Percentiles rank a stretch among this genome's conserved stretches.
Conservation (phyloP, 2,888 invertebrate genomes). For the Dichetophora obliterata region DNA sequence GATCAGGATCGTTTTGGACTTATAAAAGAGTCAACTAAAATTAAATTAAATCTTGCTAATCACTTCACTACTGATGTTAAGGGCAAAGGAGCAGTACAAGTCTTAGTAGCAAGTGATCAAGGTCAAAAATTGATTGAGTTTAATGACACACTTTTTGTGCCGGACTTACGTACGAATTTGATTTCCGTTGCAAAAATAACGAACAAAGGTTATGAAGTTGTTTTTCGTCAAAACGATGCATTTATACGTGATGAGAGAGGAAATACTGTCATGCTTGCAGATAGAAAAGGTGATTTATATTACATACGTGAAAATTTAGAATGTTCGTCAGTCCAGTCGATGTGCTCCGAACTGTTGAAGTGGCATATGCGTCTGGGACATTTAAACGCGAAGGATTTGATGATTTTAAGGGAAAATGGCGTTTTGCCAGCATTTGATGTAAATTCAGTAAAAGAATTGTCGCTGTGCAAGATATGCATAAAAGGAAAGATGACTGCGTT, state of each 20-base stretch:
- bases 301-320: conserved; percentile 39
- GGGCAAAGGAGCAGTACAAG: conserved; percentile 35
- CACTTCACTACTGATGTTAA: too few species aligned
- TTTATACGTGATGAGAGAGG: conserved; percentile 33
- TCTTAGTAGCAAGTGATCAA: conserved; percentile 20
- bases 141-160: conserved; percentile 40
- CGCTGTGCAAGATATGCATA: conserved; percentile 31
- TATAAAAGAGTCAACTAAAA: too few species aligned
- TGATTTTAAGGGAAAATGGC: conserved; percentile 35
- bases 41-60: too few species aligned
- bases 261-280: too few species aligned
- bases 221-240: conserved; percentile 36
- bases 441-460: conserved; percentile 14
- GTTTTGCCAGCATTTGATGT: conserved; percentile 20
- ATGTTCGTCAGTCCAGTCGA: conserved; percentile 37
- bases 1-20: too few species aligned
- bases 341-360: conserved; percentile 44
- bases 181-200: conserved; percentile 44
- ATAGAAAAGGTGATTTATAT: conserved; percentile 42
- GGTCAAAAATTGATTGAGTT: conserved; percentile 37
- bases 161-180: conserved; percentile 40
- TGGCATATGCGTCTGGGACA: conserved; percentile 43
- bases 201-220: conserved; percentile 40
- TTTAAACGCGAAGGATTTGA: conserved; percentile 41
- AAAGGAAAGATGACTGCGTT: conserved; percentile 42